Evolutionary conservation across 2,888 invertebrate species (phyloP).

Genomic region (Polydrusus tereticollis): DNA sequence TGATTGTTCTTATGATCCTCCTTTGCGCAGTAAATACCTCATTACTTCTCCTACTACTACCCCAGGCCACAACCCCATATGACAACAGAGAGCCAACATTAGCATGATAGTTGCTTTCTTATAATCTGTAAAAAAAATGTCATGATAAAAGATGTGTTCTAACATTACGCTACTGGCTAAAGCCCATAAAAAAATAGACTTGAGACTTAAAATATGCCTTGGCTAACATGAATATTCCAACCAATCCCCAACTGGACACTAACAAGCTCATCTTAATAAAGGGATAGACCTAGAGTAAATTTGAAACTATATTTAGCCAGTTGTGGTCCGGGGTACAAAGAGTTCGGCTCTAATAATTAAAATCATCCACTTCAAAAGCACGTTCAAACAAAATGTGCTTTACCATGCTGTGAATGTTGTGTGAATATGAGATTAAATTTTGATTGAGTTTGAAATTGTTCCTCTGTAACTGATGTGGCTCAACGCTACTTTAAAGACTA

Average conservation of each 20-base stretch:
- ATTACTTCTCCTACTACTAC: no score
- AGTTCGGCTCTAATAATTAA: conserved; percentile 47
- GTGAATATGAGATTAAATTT: conserved; percentile 49
- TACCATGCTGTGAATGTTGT: conserved; percentile 45
- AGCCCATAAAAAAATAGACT: no score
- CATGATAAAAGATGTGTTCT: no score
- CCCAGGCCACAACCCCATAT: no score
- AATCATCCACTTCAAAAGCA: conserved; percentile 49
- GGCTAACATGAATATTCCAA: conserved; percentile 36
- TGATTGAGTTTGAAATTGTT: conserved; percentile 49
- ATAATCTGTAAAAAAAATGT: no score
- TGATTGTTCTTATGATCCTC: no score
- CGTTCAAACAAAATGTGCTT: conserved; percentile 48
- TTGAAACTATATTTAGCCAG: conserved; percentile 48
- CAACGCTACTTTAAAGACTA: conserved; percentile 26
- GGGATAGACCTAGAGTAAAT: conserved; percentile 44
- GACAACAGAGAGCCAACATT: no score
- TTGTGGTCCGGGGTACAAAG: conserved; percentile 37
- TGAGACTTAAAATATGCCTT: conserved; percentile 7
- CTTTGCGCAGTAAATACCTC: no score
- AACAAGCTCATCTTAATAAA: conserved; percentile 43
- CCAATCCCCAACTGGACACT: conserved; percentile 34
- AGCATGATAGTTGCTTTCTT: no score
- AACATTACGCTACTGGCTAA: no score
- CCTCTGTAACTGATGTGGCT: conserved; percentile 33